Base-by-base conservation (phyloP, 2,888 invertebrate genomes). In the Acanthosepion esculentum region DNA sequence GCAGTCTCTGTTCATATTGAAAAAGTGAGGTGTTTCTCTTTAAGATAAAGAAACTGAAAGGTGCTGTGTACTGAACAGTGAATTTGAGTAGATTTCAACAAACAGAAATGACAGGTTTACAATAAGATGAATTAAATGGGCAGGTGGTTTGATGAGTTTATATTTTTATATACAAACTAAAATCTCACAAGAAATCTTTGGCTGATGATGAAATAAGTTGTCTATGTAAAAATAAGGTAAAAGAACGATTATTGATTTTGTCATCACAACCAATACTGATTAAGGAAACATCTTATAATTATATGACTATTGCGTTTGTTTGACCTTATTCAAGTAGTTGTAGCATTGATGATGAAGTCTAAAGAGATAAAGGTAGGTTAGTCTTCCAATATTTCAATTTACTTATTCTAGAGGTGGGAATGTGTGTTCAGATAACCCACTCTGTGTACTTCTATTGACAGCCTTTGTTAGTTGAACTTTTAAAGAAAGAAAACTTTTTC, bases 191-290 rank as follows among this genome's bases (percentile, higher is more conserved):
- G n/a, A 10, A n/a, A 78, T 78, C n/a, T 78, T 78, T 78, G 78
- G n/a, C 33, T 78, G 78, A 78, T 78, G n/a, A 78, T 78, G 78
- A 78, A 78, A 78, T 78, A 78, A 78, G 15, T 78, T 78, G n/a
- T 78, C 78, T 78, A 78, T 78, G 78, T 78, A 78, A 78, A 78
- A 78, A 64, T 64, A 64, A 78, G n/a, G 33, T 78, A n/a, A n/a
- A 78, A 78, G 78, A 78, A 78, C 18, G 78, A 78, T 78, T 33
- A 78, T 78, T 78, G 78, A 78, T 78, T 78, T 78, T 78, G 78
- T 78, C 78, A 78, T 78, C 78, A 78, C 78, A 78, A 78, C 78
- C 78, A 78, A 78, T 78, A 33, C 78, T 78, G 78, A 78, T 78
- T 78, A 59, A 59, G 59, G 23, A 59, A 59, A 59, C 23, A 23